A percentile compares a stretch with the other conserved stretches of the same genome.
Conservation (phyloP, 2,888 invertebrate genomes). For the Ypsolopha sequella region DNA sequence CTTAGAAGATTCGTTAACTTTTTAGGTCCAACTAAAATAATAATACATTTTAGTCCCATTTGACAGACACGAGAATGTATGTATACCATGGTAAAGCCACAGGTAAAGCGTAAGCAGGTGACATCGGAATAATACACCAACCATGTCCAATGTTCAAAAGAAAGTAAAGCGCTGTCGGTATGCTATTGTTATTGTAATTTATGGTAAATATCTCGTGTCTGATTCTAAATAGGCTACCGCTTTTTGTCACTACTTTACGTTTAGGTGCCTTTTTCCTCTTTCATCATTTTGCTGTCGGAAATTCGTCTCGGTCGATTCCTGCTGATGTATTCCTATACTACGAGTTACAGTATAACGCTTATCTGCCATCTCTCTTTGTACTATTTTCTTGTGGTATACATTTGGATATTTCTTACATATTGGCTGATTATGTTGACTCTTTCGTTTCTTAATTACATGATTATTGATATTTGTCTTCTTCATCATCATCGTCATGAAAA, state of each 20-base stretch:
- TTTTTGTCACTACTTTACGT: conserved; percentile 18
- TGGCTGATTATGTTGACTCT: too few species aligned
- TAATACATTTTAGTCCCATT: too few species aligned
- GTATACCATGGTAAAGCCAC: too few species aligned
- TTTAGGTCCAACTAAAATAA: too few species aligned
- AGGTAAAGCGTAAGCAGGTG: too few species aligned
- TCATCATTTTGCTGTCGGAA: not conserved
- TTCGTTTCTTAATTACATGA: too few species aligned
- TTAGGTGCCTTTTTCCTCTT: not conserved
- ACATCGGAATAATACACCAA: too few species aligned
- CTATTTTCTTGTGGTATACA: not conserved
- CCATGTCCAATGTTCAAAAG: not conserved
- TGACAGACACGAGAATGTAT: too few species aligned
- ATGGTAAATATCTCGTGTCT: conserved; percentile 27
- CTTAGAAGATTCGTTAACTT: too few species aligned
- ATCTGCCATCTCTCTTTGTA: conserved; percentile 4
- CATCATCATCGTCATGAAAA: too few species aligned
- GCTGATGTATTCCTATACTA: not conserved
- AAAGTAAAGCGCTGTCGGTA: not conserved
- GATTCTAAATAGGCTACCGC: conserved; percentile 14
- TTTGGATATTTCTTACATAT: not conserved
- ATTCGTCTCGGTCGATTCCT: not conserved
- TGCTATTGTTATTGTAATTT: conserved; percentile 22
- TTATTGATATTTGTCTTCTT: too few species aligned
- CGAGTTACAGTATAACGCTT: conserved; percentile 1